Percentiles rank a stretch among this genome's conserved stretches.
Evolutionary conservation across 2,888 invertebrate genomes (phyloP).

Genomic region (Magallana nippona): DNA sequence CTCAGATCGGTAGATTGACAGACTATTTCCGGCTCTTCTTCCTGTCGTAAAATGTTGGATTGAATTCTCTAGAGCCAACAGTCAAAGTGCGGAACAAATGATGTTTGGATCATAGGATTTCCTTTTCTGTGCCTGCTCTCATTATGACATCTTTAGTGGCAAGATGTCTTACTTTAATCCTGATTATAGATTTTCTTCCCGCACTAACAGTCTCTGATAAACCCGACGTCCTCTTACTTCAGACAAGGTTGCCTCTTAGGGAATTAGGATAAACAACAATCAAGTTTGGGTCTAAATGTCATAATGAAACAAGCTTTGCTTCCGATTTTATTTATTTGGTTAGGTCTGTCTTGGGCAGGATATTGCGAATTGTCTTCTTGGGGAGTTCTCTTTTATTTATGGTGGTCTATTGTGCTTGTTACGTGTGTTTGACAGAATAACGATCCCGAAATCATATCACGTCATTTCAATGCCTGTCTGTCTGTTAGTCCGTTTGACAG

Average conservation of each 20-base stretch:
- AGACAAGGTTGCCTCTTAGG: neutral
- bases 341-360: no score
- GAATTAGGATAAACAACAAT: neutral
- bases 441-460: no score
- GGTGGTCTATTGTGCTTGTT: no score
- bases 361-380: no score
- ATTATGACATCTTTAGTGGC: slow-evolving; percentile 12
- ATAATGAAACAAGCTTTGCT: no score
- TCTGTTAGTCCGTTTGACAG: no score
- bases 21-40: neutral
- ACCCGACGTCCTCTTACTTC: neutral
- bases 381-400: no score
- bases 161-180: neutral
- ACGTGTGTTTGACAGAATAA: no score
- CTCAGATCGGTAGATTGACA: neutral
- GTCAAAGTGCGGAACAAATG: neutral
- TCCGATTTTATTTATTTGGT: no score
- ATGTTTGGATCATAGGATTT: slow-evolving; percentile 3
- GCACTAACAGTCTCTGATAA: neutral
- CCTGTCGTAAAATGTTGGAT: neutral
- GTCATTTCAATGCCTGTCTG: no score
- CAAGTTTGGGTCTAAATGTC: neutral
- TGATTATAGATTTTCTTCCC: neutral
- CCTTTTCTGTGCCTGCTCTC: neutral
- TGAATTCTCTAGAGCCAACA: neutral